phyloP scores from a whole-genome alignment of 2,888 invertebrate genomes.

The Machimus rusticus region DNA sequence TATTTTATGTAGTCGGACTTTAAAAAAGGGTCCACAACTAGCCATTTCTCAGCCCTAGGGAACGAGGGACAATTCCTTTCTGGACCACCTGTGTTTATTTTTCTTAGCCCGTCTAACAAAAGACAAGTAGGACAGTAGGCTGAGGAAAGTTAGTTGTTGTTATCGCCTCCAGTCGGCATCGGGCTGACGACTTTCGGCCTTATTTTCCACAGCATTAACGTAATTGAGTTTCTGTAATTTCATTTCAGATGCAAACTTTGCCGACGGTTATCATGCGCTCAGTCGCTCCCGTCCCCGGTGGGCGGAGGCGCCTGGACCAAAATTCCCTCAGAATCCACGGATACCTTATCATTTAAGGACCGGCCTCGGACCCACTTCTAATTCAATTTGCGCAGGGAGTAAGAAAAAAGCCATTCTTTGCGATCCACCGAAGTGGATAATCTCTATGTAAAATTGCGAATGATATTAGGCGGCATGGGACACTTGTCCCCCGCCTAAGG shows the following conservation, averaged over 20 bases:
- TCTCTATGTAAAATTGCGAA: slow-evolving; percentile 5
- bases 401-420: background rate
- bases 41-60: background rate
- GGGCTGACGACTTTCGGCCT: background rate
- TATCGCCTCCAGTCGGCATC: background rate
- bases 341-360: background rate
- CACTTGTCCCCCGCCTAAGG: background rate
- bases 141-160: background rate
- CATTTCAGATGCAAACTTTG: background rate
- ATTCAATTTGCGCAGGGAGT: slow-evolving; percentile 1
- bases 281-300: background rate
- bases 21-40: background rate
- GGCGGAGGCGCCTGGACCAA: background rate
- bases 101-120: background rate
- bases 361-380: background rate
- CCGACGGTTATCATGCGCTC: background rate
- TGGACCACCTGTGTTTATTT: background rate
- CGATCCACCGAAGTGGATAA: background rate
- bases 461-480: background rate
- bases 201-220: slow-evolving; percentile 10
- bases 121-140: background rate
- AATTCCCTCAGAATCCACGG: background rate
- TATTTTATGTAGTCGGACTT: background rate
- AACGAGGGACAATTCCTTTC: background rate
- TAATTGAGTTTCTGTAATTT: slow-evolving; percentile 11